These are phyloP conservation scores for Muricea muricata DNA, from an alignment of 92 coral and sea anemone species.

Conservation along the genomic window DNA sequence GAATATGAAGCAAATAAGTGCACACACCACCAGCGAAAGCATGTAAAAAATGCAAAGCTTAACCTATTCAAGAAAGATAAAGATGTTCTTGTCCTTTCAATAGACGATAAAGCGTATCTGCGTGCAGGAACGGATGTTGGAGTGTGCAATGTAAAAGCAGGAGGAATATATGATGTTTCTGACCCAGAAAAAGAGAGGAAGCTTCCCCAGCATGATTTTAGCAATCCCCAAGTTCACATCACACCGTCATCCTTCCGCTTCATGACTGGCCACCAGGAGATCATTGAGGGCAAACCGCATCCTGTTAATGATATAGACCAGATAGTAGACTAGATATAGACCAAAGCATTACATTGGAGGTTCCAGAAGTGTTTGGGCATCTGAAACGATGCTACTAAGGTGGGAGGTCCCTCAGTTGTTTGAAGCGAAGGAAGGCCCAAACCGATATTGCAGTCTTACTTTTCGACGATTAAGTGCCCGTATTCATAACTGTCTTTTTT, in stretches of 20 bases:
- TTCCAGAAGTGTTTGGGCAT: constrained; percentile 70
- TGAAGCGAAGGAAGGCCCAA: constrained; percentile 39
- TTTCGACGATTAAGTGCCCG: constrained; percentile 57
- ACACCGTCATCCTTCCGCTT: neutral
- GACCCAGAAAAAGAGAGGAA: constrained; percentile 50
- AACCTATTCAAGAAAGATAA: neutral
- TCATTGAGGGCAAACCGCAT: constrained; percentile 48
- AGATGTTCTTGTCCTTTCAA: neutral
- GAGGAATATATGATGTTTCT: constrained; percentile 48
- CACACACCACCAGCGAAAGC: constrained; percentile 57
- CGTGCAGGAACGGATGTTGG: constrained; percentile 68
- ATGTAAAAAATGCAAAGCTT: neutral
- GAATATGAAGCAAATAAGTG: constrained; percentile 30
- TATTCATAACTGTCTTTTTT: constrained; percentile 65
- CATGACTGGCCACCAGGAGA: constrained; percentile 29
- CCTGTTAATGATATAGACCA: constrained; percentile 50
- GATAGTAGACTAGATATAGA: constrained; percentile 37
- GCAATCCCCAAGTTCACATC: constrained; percentile 10
- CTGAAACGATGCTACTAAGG: constrained; percentile 58
- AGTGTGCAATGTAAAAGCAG: constrained; percentile 32
- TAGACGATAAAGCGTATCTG: constrained; percentile 62
- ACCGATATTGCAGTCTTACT: constrained; percentile 17
- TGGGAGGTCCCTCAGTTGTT: constrained; percentile 54
- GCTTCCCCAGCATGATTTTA: constrained; percentile 72
- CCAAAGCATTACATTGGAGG: constrained; percentile 70